Evolutionary conservation across 1,140 invertebrate species (phyloP).

Genomic region (Amyelois transitella): DNA sequence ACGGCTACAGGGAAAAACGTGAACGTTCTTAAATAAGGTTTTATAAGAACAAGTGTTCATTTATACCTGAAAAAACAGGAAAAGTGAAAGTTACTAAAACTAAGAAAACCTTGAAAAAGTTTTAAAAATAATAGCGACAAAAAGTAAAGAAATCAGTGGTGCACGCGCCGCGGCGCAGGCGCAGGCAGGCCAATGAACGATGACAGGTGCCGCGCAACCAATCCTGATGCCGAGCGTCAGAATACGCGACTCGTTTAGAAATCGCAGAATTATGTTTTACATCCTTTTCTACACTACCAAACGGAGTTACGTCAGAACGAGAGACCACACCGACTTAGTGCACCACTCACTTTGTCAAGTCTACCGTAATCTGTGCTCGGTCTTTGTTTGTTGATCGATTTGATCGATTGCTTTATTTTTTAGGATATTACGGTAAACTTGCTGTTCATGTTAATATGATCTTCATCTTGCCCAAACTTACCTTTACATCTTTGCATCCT

Average conservation of each 20-base stretch:
- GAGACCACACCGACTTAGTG: conserved; percentile 8
- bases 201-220: conserved; percentile 55
- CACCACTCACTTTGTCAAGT: conserved; percentile 13
- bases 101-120: conserved; percentile 8
- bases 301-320: conserved; percentile 15
- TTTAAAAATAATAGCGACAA: conserved; percentile 34
- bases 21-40: too few relatives aligned
- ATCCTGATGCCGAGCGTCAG: conserved; percentile 36
- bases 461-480: too few relatives aligned
- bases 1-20: neutral
- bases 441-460: conserved; percentile 18
- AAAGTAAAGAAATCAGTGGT: conserved; percentile 44
- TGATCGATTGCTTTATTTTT: conserved; percentile 19
- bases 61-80: neutral
- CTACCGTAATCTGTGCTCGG: conserved; percentile 14
- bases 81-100: neutral
- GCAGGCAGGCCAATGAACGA: conserved; percentile 56
- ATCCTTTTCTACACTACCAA: conserved; percentile 29
- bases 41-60: too few relatives aligned
- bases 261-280: conserved; percentile 37
- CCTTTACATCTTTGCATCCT: too few relatives aligned
- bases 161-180: conserved; percentile 36
- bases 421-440: conserved; percentile 19
- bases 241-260: conserved; percentile 44
- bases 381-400: conserved; percentile 34